These are phyloP conservation scores for Ceratina calcarata DNA, from an alignment of 1,140 invertebrate genomes.

Conservation along the genomic window DNA sequence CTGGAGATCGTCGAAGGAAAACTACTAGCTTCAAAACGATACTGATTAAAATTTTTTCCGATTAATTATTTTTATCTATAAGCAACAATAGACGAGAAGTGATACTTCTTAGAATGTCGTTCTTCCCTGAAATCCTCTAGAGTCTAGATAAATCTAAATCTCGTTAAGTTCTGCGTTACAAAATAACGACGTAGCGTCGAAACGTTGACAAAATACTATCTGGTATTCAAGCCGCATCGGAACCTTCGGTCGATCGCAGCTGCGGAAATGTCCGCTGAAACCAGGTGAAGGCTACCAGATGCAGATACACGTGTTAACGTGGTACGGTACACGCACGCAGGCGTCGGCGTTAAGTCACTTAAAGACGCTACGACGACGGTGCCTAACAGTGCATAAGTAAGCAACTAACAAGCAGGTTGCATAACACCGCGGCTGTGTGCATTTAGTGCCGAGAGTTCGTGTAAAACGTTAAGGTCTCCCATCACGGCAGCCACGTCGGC, in stretches of 20 bases:
- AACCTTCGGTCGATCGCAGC: conserved; percentile 55
- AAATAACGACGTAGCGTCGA: background rate
- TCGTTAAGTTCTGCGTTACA: too few species aligned
- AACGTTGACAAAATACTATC: conserved; percentile 14
- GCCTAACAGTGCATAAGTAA: conserved; percentile 60
- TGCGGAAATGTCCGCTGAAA: conserved; percentile 77
- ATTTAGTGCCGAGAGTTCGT: conserved; percentile 51
- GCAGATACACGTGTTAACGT: conserved; percentile 45
- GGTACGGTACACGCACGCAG: background rate
- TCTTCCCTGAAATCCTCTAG: too few species aligned
- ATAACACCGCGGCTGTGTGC: conserved; percentile 59
- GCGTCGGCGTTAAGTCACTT: conserved; percentile 44
- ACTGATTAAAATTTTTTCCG: too few species aligned
- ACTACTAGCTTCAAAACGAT: background rate
- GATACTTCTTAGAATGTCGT: too few species aligned
- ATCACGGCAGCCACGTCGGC: conserved; percentile 23
- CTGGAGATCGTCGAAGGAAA: too few species aligned
- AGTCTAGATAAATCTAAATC: too few species aligned
- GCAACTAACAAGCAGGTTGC: conserved; percentile 59
- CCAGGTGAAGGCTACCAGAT: conserved; percentile 77
- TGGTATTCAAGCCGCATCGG: conserved; percentile 43
- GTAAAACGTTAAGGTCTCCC: conserved; percentile 53
- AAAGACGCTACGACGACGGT: conserved; percentile 55
- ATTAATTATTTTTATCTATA: too few species aligned
- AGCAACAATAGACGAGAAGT: too few species aligned